Base-by-base conservation (phyloP, 2,888 invertebrate genomes). In the Ophion obscuratus region DNA sequence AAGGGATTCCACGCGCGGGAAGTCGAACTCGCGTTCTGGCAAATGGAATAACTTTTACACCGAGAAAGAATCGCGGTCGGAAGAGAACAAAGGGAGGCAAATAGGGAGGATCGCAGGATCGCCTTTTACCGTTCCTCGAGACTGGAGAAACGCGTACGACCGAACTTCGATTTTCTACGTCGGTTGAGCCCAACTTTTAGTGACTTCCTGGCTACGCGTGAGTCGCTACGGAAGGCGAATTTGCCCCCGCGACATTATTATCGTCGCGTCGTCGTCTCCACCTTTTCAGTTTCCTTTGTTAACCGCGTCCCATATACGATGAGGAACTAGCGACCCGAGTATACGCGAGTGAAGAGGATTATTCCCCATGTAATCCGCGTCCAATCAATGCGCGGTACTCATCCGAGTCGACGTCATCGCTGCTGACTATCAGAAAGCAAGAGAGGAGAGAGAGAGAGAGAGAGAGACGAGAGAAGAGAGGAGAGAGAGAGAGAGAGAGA, bases 341-440 rank as follows among this genome's bases (percentile, higher is more conserved):
- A 76, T n/a, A 20, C 44, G 57, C 17, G 27, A 71, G 61, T 31
- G n/a, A 59, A 76, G 24, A 61, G 81, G 66, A 84, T 81, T 77
- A 84, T 77, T 73, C 36, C 73, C 81, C 59, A 77, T 81, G 76
- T 76, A 80, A 84, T 84, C 76, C 76, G 57, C 67, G 76, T 84
- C 84, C 79, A 81, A 84, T 84, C 84, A 84, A 81, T 53, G 14
- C 84, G 76, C 61, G 70, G 71, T 66, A 57, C 73, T 62, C 44
- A 7, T 27, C 17, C 44, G 61, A 62, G 57, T 31, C 62, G 40
- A 20, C 64, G 14, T 57, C 40, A 61, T 77, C 83, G 61, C 70
- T 79, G 57, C 24, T 53, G 57, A 44, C n/a, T 70, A 80, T n/a
- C 20, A 20, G 7, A 61, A 7, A n/a, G n/a, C n/a, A n/a, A n/a